These are phyloP conservation scores for Oxytorus armatus DNA, from an alignment of 2,888 invertebrate species.

Conservation along the genomic window DNA sequence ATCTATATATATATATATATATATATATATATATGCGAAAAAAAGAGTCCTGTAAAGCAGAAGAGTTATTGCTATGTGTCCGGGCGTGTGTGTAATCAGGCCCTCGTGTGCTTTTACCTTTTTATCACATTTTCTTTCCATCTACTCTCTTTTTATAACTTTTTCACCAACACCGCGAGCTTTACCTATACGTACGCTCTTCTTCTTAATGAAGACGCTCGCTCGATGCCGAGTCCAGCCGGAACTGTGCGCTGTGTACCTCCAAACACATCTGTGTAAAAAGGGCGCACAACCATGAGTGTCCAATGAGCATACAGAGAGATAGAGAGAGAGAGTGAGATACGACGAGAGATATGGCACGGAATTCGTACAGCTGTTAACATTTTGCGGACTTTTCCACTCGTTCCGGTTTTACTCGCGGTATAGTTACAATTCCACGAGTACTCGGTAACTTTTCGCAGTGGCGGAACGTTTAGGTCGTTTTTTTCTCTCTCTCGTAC, in stretches of 20 bases:
- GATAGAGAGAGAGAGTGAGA: not conserved
- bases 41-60: slow-evolving; percentile 68
- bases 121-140: slow-evolving; percentile 1
- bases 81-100: slow-evolving; percentile 59
- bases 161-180: slow-evolving; percentile 38
- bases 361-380: slow-evolving; percentile 30
- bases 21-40: slow-evolving; percentile 11
- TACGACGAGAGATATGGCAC: not conserved
- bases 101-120: slow-evolving; percentile 11
- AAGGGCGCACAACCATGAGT: slow-evolving; percentile 14
- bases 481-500: slow-evolving; percentile 15
- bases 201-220: slow-evolving; percentile 56
- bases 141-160: slow-evolving; percentile 14
- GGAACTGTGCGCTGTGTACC: slow-evolving; percentile 1
- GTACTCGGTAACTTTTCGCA: slow-evolving; percentile 22
- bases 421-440: slow-evolving; percentile 33
- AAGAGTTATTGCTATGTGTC: slow-evolving; percentile 77
- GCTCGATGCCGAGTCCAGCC: slow-evolving; percentile 15
- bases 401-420: slow-evolving; percentile 15
- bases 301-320: slow-evolving; percentile 32
- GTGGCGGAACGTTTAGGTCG: slow-evolving; percentile 21
- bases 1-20: slow-evolving; percentile 19
- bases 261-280: slow-evolving; percentile 34
- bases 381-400: slow-evolving; percentile 23
- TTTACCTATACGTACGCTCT: slow-evolving; percentile 23